These are phyloP conservation scores for Psettodes erumei DNA, from an alignment of 2,113 vertebrate genomes.

Conservation along the genomic window DNA sequence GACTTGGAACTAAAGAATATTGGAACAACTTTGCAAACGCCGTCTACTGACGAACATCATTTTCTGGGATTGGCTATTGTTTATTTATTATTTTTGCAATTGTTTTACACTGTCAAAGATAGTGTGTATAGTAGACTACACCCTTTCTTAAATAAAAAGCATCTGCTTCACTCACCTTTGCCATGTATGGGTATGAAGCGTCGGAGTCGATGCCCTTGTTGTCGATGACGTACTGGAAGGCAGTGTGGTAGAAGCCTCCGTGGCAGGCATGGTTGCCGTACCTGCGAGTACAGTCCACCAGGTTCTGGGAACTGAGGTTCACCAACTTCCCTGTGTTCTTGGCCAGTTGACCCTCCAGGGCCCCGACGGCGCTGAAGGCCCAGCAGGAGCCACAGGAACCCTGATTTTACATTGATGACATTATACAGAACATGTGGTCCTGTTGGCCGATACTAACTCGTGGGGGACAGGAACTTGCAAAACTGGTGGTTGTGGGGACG, in stretches of 20 bases:
- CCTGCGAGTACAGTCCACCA: constrained; percentile 82
- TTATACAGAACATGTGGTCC: too few species aligned
- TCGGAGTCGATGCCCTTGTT: constrained; percentile 86
- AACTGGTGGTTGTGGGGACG: too few species aligned
- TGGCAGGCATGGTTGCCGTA: constrained; percentile 84
- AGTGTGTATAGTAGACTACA: too few species aligned
- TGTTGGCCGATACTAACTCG: too few species aligned
- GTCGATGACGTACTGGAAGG: constrained; percentile 83
- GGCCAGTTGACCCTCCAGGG: constrained; percentile 84
- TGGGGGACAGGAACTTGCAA: too few species aligned
- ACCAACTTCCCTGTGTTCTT: constrained; percentile 78
- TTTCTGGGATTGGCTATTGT: too few species aligned
- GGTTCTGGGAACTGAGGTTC: constrained; percentile 85
- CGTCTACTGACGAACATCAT: too few species aligned
- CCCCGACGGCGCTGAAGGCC: constrained; percentile 85
- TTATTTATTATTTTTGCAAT: too few species aligned
- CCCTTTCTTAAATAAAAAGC: too few species aligned
- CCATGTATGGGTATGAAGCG: constrained; percentile 77
- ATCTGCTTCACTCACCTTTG: constrained; percentile 15
- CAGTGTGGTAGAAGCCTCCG: constrained; percentile 70
- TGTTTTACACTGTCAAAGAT: too few species aligned
- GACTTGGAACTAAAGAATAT: too few species aligned
- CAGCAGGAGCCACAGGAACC: constrained; percentile 84
- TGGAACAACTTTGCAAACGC: too few species aligned
- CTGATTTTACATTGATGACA: constrained; percentile 44